Conservation (phyloP, 1,140 invertebrate genomes). For the Meloidogyne exigua region DNA sequence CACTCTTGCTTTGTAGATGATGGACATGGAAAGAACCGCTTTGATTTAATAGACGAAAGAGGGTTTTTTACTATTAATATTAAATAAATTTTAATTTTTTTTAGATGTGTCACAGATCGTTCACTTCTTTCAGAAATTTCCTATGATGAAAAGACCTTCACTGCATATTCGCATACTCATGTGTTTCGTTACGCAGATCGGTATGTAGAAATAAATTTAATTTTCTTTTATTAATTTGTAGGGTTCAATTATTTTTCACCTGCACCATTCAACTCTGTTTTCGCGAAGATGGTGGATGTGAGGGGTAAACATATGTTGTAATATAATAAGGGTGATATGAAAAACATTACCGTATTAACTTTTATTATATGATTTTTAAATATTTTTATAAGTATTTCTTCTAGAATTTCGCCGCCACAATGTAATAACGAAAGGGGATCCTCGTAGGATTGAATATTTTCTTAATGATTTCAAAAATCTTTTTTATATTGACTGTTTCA, state of each 20-base stretch:
- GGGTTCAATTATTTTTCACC: constrained; percentile 62
- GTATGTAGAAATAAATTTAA: not conserved
- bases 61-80: not conserved
- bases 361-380: no score
- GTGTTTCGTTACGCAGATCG: constrained; percentile 64
- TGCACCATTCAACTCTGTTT: constrained; percentile 61
- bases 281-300: constrained; percentile 62
- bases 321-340: not conserved
- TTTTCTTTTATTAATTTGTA: not conserved
- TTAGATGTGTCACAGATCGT: constrained; percentile 52
- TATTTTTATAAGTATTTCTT: no score
- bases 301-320: constrained; percentile 39
- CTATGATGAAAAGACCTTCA: constrained; percentile 50
- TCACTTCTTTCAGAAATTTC: constrained; percentile 51
- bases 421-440: not conserved
- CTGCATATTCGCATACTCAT: constrained; percentile 52
- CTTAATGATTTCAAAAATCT: not conserved
- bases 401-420: constrained; percentile 47
- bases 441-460: not conserved
- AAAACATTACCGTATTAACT: no score
- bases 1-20: constrained; percentile 62
- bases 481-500: not conserved
- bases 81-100: constrained; percentile 13
- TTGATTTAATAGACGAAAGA: constrained; percentile 57
- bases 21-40: constrained; percentile 56